Evolutionary conservation across 2,888 invertebrate genomes (phyloP), one percentile per base, ranked within the genome.

Genomic region (Agonopterix subpropinquella): DNA sequence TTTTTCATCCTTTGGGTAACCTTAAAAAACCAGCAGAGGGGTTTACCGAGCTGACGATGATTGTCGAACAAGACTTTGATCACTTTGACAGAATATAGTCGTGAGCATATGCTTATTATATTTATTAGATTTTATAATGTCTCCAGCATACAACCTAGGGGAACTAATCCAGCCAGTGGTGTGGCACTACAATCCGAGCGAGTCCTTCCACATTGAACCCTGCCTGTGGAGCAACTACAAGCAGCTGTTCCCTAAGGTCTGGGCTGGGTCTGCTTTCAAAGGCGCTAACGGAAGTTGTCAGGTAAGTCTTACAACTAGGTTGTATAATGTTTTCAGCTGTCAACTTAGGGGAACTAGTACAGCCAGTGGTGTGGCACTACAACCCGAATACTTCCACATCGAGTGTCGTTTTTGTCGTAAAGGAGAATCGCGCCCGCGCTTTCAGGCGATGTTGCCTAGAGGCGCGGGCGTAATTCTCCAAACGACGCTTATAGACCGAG

Each of bases 231-330:
- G 89, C 37, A 91, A 90, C 47, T 95, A 95, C 61, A 80, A 90
- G 4, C 77, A 80, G 49, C 74, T 93, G 35, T 97, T 97, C 69
- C 86, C 90, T 0, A 89, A 89, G 44, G 76, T 96, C 11, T 96
- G 96, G 95, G 91, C 91, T 0, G 96, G 93, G 0, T 93, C 94
- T 35, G 95, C 96, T 0, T 97, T 92, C 70, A 97, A 97, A 82
- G 97, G 97, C 1, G 95, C 96, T 0, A 94, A 95, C 52, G 94
- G 95, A 0, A 92, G 93, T 48, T 90, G 91, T 59, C 92, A 93
- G 78, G 91, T 92, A 56, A 54, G 36, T 37, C n/a, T 37, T 37
- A 37, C 1, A 15, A 37, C 4, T 37, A 37, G 8, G 9, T 37
- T 10, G 4, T 37, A 37, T n/a, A 3, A 37, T 37, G n/a, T 11